These are phyloP conservation scores for Galaxea fascicularis DNA, from an alignment of 92 coral and sea anemone species.

Conservation along the genomic window DNA sequence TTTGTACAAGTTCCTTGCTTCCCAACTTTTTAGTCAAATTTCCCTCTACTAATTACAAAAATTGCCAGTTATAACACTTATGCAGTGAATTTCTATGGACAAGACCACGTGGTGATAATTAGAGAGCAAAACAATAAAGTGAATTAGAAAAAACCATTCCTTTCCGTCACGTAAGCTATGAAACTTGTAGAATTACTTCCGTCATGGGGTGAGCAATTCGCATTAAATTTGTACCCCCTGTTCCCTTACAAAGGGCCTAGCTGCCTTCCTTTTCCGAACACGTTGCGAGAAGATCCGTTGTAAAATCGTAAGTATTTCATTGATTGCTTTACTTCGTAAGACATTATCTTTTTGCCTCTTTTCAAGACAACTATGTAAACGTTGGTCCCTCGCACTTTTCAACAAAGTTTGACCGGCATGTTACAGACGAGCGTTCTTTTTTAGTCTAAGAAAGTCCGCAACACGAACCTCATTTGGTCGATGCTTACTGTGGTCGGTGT, in stretches of 20 bases:
- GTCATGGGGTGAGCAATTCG: constrained; percentile 50
- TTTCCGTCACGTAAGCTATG: constrained; percentile 29
- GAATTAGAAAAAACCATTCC: no score
- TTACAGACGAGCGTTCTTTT: neutral
- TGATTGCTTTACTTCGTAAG: neutral
- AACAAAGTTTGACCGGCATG: neutral
- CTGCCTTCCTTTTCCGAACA: constrained; percentile 79
- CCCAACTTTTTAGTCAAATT: no score
- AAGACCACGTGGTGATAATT: no score
- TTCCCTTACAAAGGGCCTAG: constrained; percentile 60
- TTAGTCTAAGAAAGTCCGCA: neutral
- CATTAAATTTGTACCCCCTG: constrained; percentile 66
- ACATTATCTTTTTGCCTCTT: neutral
- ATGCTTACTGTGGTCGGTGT: neutral
- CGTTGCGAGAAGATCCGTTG: constrained; percentile 66
- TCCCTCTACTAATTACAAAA: no score
- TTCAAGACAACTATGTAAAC: neutral
- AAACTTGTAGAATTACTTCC: neutral
- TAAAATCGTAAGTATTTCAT: constrained; percentile 35
- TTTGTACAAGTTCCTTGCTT: neutral
- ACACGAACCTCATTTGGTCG: neutral
- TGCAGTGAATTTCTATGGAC: no score
- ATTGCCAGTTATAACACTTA: no score
- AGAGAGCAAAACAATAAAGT: neutral
- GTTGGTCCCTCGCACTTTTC: neutral